Base-by-base conservation (phyloP, 2,888 invertebrate species). In the Baccha elongata region DNA sequence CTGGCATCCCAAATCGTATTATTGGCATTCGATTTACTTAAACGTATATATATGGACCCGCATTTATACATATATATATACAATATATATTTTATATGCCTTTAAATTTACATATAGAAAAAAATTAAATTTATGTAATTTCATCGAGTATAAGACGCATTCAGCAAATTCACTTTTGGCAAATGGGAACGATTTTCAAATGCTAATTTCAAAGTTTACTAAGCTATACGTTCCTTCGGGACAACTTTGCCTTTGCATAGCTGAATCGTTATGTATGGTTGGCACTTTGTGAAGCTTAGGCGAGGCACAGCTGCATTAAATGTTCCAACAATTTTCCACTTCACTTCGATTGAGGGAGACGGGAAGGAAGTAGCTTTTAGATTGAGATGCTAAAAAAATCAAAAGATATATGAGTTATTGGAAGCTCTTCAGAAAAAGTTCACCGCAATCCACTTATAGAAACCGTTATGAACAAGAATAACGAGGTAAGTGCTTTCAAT, bases 181-280 rank as follows among this genome's bases (percentile, higher is more conserved):
- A 81, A 76, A 81, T 76, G 75, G 71, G 23, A 76, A 76, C 75
- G 75, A 42, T 67, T 81, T 76, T 62, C 7, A 71, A 81, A 76
- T 81, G 81, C 71, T 81, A 76, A 81, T 81, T 81, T 68, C 6
- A 37, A 76, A 76, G 76, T 81, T 72, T 81, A 37, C 17, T 46
- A n/a, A 46, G 46, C 73, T 64, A n/a, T n/a, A 13, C 32, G 13
- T 5, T 40, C 23, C 23, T 29, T 68, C 40, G 23, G 21, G 37
- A 62, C 13, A 29, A 60, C 42, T 68, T 50, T 17, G 13, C 15
- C 37, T 48, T 52, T 44, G 5, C n/a, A 42, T 50, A n/a, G 60
- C 32, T 52, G 60, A 50, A n/a, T 46, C 17, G 21, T n/a, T n/a
- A n/a, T n/a, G 29, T 32, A 21, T 3, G 48, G 11, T n/a, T n/a